A percentile compares a stretch with the other conserved stretches of the same genome.
Evolutionary conservation across 2,888 invertebrate genomes (phyloP).

Genomic region (Hydroisotoma schaefferi): DNA sequence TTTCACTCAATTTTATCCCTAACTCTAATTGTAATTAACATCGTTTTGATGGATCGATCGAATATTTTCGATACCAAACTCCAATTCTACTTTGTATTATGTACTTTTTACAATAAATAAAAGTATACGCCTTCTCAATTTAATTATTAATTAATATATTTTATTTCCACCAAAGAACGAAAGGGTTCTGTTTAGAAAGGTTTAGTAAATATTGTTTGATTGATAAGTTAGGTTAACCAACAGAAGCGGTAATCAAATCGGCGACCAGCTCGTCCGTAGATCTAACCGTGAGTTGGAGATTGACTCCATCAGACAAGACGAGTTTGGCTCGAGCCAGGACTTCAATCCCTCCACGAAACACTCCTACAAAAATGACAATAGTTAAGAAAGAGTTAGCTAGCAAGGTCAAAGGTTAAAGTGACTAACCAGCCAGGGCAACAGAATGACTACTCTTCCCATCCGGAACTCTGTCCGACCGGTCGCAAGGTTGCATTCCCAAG

Average conservation of each 20-base stretch:
- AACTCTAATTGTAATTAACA: too few species aligned
- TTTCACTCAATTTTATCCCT: too few species aligned
- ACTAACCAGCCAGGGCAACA: constrained; percentile 69
- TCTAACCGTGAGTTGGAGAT: constrained; percentile 87
- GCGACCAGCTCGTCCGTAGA: constrained; percentile 81
- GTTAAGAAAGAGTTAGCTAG: background rate
- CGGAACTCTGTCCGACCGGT: constrained; percentile 75
- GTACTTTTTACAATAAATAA: too few species aligned
- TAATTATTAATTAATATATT: too few species aligned
- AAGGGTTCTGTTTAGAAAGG: too few species aligned
- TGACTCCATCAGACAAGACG: constrained; percentile 76
- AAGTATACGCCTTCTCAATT: too few species aligned
- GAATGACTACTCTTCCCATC: constrained; percentile 80
- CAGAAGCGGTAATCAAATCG: constrained; percentile 78
- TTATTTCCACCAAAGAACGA: too few species aligned
- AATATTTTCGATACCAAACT: too few species aligned
- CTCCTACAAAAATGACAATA: constrained; percentile 56
- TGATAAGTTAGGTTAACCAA: constrained; percentile 62
- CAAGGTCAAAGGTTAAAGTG: background rate
- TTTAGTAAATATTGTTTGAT: background rate
- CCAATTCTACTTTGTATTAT: too few species aligned
- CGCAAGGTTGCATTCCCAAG: constrained; percentile 79
- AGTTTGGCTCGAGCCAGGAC: constrained; percentile 82
- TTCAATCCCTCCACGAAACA: constrained; percentile 87
- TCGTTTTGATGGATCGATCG: too few species aligned